Evolutionary conservation across 2,113 vertebrate genomes (phyloP), one percentile per base, ranked within the genome.

Genomic region (Phylloscopus trochiloides): DNA sequence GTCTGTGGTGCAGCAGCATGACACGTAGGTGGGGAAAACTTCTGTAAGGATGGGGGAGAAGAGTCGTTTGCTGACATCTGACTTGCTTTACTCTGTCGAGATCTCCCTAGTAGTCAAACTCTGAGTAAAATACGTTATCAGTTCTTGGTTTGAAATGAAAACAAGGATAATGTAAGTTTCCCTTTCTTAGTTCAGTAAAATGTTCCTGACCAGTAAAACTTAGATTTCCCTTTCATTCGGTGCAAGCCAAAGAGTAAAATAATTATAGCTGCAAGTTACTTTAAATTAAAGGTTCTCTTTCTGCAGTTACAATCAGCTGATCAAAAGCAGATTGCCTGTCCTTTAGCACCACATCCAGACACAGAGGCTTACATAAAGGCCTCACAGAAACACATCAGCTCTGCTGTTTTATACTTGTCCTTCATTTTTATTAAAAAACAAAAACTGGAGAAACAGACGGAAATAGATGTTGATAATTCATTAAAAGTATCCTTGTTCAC

Each of bases 21-120:
- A 97, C 98, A 97, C 57, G 96, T 77, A 92, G 99, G 98, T 91
- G 99, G 98, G 92, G 98, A 98, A 98, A 98, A 98, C 98, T 99
- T 99, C 96, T 98, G 99, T 96, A 99, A 98, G 97, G 99, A 98
- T 95, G 99, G 98, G 97, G 99, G 99, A 98, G 98, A 98, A 94
- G 98, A 99, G 97, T 97, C 97, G 95, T 98, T 98, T 98, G 99
- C 98, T 99, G 99, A 99, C 99, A 99, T 99, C 99, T 98, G 99
- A 97, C 98, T 98, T 98, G 97, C 93, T 98, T 98, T 98, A 93
- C 40, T 94, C 92, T 85, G 96, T 71, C 58, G 7, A 97, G 96
- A 90, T 72, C 88, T 86, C 78, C 59, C 73, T 52, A 96, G 93
- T 51, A 97, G 96, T 97, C 83, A 94, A 96, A 94, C 86, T 83